Conservation (phyloP, 2,113 vertebrate genomes). For the Megaceryle maxima region DNA sequence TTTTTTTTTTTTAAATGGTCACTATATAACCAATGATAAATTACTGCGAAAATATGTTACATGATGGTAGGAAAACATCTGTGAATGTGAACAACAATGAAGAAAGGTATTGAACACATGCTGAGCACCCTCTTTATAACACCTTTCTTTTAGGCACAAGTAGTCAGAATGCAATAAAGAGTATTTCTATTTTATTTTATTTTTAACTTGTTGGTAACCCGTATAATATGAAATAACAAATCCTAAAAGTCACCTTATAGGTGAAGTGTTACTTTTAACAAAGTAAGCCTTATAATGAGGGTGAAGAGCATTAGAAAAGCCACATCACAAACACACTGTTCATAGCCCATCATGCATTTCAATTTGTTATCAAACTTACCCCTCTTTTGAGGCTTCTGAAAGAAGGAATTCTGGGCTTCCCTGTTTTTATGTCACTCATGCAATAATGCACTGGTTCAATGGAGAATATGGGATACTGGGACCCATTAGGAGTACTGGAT, state of each 20-base stretch:
- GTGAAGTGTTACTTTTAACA: conserved; percentile 25
- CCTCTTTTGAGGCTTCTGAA: conserved; percentile 91
- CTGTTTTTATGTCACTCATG: conserved; percentile 93
- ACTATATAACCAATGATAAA: conserved; percentile 57
- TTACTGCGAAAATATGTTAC: conserved; percentile 69
- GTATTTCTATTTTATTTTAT: not conserved
- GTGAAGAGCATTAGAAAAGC: conserved; percentile 79
- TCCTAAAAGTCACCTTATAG: not conserved
- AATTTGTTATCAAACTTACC: conserved; percentile 87
- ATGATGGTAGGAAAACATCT: conserved; percentile 71
- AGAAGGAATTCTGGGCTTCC: conserved; percentile 92
- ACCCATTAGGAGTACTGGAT: conserved; percentile 81
- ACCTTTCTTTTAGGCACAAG: conserved; percentile 61
- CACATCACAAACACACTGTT: conserved; percentile 78
- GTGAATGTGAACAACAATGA: conserved; percentile 73
- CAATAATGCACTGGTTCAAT: conserved; percentile 92
- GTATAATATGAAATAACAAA: not conserved
- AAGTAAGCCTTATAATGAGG: conserved; percentile 80
- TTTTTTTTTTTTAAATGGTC: not conserved
- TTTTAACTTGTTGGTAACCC: conserved; percentile 38
- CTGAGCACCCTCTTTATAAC: conserved; percentile 83
- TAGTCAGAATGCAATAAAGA: conserved; percentile 45
- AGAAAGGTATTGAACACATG: conserved; percentile 71
- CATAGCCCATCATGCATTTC: conserved; percentile 82
- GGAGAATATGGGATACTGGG: conserved; percentile 85